Evolutionary conservation across 2,113 vertebrate species (phyloP).

Genomic region (Tapirus terrestris): DNA sequence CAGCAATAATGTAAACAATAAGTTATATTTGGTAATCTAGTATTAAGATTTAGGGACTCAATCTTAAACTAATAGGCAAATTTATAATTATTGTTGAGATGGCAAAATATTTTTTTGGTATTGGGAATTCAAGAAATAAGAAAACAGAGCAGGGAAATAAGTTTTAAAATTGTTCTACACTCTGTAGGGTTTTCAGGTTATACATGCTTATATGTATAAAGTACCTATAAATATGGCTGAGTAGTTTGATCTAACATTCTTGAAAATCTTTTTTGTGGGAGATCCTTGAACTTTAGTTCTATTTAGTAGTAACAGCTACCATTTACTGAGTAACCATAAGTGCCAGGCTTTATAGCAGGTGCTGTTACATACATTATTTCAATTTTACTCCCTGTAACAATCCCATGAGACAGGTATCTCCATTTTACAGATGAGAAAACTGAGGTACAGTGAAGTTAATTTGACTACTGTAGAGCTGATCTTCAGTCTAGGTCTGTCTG

Average conservation of each 20-base stretch:
- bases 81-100: neutral
- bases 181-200: neutral
- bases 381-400: neutral
- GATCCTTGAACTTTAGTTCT: neutral
- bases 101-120: neutral
- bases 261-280: constrained; percentile 11
- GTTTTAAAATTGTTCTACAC: constrained; percentile 15
- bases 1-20: neutral
- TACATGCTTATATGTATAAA: neutral
- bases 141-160: neutral
- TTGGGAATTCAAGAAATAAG: neutral
- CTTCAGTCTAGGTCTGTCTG: neutral
- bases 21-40: neutral
- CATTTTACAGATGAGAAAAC: neutral
- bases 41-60: neutral
- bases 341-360: neutral
- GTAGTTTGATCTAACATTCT: neutral
- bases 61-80: constrained; percentile 19
- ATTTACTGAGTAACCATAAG: neutral
- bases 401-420: neutral
- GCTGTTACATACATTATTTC: neutral
- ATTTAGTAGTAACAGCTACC: neutral
- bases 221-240: neutral
- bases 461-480: neutral
- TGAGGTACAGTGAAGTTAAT: neutral